phyloP scores from a whole-genome alignment of 1,140 invertebrate species.

The Dendroctonus valens region DNA sequence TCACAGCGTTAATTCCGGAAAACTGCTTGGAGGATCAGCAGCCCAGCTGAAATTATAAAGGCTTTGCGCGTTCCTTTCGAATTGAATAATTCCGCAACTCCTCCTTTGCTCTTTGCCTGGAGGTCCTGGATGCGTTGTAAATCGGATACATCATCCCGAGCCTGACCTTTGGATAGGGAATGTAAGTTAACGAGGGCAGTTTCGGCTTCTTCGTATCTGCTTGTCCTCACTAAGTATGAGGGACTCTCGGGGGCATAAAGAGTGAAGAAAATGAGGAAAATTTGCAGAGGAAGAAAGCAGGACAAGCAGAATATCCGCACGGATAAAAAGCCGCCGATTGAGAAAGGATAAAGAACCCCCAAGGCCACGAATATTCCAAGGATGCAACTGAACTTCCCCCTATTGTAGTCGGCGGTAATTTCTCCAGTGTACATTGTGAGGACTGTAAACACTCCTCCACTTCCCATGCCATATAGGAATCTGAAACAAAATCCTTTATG shows the following conservation, averaged over 20 bases:
- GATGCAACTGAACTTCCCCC: slow-evolving; percentile 39
- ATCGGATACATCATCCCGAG: slow-evolving; percentile 18
- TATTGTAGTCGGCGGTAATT: slow-evolving; percentile 49
- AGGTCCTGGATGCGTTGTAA: slow-evolving; percentile 19
- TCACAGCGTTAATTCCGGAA: slow-evolving; percentile 81
- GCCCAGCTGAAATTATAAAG: slow-evolving; percentile 68
- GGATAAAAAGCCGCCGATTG: slow-evolving; percentile 58
- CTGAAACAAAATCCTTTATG: slow-evolving; percentile 46
- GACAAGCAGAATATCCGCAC: slow-evolving; percentile 57
- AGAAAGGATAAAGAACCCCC: slow-evolving; percentile 51
- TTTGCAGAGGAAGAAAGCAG: slow-evolving; percentile 51
- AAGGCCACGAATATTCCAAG: slow-evolving; percentile 39
- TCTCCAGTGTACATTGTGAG: slow-evolving; percentile 56
- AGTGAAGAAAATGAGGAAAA: slow-evolving; percentile 57
- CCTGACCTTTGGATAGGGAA: slow-evolving; percentile 53
- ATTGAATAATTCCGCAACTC: slow-evolving; percentile 27
- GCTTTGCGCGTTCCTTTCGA: slow-evolving; percentile 60
- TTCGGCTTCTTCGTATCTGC: slow-evolving; percentile 60
- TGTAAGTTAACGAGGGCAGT: slow-evolving; percentile 63
- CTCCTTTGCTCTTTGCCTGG: slow-evolving; percentile 42
- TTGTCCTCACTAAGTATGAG: slow-evolving; percentile 62
- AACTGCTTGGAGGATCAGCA: slow-evolving; percentile 88
- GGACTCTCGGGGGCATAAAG: slow-evolving; percentile 70
- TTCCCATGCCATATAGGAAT: slow-evolving; percentile 50
- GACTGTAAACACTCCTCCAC: slow-evolving; percentile 53